phyloP scores from a whole-genome alignment of 1,140 invertebrate genomes.

The Micrasema longulum region DNA sequence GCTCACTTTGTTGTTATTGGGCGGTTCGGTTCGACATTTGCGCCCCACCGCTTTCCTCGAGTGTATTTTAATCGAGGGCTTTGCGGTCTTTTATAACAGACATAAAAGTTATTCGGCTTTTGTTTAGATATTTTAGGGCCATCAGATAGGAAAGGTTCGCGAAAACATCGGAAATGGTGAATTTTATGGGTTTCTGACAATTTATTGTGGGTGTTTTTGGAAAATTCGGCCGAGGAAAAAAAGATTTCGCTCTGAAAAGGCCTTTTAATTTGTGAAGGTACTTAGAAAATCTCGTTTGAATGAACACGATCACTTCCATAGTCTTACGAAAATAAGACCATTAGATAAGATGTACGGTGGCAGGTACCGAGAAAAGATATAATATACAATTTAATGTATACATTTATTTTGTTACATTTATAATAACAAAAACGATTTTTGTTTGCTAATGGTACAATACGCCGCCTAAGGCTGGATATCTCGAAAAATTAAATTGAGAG shows the following conservation, averaged over 20 bases:
- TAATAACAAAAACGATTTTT: no score
- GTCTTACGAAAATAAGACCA: no score
- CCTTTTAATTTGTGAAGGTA: no score
- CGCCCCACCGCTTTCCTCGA: conserved; percentile 28
- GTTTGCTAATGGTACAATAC: no score
- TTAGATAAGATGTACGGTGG: no score
- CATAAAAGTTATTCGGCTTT: conserved; percentile 46
- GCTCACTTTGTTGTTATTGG: conserved; percentile 38
- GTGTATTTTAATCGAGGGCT: conserved; percentile 41
- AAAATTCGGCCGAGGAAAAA: background rate
- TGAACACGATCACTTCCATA: no score
- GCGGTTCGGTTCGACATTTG: conserved; percentile 26
- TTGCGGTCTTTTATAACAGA: conserved; percentile 40
- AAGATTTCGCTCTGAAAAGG: background rate
- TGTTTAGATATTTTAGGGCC: conserved; percentile 40
- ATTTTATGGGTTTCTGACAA: conserved; percentile 29
- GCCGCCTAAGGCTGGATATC: no score
- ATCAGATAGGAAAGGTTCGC: conserved; percentile 32
- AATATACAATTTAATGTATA: no score
- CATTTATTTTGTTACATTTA: no score
- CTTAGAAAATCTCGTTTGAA: no score
- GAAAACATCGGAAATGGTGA: conserved; percentile 16
- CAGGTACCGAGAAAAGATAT: no score
- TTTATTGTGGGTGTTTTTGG: conserved; percentile 12
- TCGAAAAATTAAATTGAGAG: no score